Evolutionary conservation across 2,888 invertebrate species (phyloP).

Genomic region (Melinaea marsaeus): DNA sequence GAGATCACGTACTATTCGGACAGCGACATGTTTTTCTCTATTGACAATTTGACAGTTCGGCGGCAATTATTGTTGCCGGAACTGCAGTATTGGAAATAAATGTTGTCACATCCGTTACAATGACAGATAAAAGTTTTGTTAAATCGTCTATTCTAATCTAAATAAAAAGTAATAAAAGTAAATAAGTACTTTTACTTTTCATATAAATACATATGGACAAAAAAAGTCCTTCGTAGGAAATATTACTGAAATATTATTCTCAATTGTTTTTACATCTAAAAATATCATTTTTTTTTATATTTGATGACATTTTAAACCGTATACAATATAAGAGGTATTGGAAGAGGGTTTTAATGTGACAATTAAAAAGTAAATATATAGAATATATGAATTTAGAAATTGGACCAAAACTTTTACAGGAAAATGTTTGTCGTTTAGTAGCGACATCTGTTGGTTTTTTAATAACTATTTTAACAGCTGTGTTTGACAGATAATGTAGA

Average conservation of each 20-base stretch:
- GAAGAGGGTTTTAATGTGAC: no score
- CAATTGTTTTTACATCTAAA: no score
- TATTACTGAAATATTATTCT: no score
- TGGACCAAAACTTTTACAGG: neutral
- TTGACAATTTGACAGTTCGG: conserved; percentile 70
- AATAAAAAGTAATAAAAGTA: no score
- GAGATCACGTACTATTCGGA: conserved; percentile 39
- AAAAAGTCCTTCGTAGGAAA: no score
- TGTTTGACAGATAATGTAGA: conserved; percentile 29
- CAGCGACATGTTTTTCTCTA: conserved; percentile 59
- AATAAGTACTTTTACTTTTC: no score
- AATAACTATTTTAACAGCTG: conserved; percentile 28
- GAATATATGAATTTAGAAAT: no score
- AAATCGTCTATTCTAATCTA: conserved; percentile 10
- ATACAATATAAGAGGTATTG: no score
- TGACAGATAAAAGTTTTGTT: neutral
- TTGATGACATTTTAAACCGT: no score
- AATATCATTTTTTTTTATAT: no score
- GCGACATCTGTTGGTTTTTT: neutral
- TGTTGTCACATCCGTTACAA: conserved; percentile 54
- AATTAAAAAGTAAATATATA: no score
- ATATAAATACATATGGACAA: no score
- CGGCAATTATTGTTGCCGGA: conserved; percentile 69
- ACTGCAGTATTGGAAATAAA: conserved; percentile 50
- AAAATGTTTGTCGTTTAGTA: neutral